These are phyloP conservation scores for Hylia prasina DNA, from an alignment of 2,113 vertebrate genomes.

Conservation along the genomic window DNA sequence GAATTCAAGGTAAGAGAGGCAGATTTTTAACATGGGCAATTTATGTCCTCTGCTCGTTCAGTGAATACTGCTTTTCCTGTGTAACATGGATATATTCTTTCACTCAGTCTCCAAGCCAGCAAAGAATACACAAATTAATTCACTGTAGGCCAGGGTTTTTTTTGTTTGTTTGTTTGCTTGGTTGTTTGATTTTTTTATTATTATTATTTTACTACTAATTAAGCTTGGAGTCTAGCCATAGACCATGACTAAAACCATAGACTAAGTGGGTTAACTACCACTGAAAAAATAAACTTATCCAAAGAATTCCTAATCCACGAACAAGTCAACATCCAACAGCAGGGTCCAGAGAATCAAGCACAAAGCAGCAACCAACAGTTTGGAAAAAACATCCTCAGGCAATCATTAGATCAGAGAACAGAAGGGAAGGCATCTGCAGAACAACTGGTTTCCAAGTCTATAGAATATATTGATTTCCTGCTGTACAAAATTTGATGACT, in stretches of 20 bases:
- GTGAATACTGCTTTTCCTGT: neutral
- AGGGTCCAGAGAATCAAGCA: neutral
- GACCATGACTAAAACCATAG: neutral
- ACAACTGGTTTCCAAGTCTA: neutral
- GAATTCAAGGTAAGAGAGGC: neutral
- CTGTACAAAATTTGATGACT: neutral
- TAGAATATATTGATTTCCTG: neutral
- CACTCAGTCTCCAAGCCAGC: neutral
- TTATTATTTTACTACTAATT: neutral
- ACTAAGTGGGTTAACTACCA: neutral
- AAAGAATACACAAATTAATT: neutral
- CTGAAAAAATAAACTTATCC: neutral
- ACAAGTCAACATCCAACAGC: neutral
- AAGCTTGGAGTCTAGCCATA: neutral
- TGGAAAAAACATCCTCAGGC: neutral
- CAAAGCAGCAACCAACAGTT: neutral
- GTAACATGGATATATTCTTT: neutral
- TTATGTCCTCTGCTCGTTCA: neutral
- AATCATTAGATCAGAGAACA: neutral
- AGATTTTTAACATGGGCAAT: neutral
- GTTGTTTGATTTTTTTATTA: neutral
- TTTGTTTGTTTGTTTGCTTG: neutral
- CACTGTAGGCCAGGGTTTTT: neutral
- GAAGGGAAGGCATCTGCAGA: neutral
- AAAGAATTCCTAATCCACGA: neutral